Base-by-base conservation (phyloP, 2,888 invertebrate species). In the Corbicula japonica region DNA sequence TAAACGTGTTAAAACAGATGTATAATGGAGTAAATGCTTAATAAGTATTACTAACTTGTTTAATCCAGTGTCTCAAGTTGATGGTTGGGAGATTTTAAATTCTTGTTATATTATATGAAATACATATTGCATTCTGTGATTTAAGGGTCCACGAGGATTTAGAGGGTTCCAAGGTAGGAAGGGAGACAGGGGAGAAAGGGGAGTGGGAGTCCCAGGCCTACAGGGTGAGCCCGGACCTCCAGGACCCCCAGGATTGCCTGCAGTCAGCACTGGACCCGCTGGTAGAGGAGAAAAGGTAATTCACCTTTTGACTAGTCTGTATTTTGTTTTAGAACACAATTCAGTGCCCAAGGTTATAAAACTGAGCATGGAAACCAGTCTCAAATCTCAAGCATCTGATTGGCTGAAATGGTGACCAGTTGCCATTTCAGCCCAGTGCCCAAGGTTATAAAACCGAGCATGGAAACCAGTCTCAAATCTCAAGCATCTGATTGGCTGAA, bases 131-230 rank as follows among this genome's bases (percentile, higher is more conserved):
- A 35, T 62, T 28, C 28, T n/a, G n/a, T n/a, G n/a, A 21, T 73
- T 72, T 32, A 66, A 86, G 86, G 86, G 86, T 63, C 77, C 79
- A 65, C 71, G 76, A 58, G 86, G 86, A n/a, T 74, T 76, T 60
- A 69, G 76, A 26, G 87, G 86, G 15, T 79, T 75, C 52, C 50
- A 56, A 60, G 89, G 74, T 56, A 75, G 72, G 18, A 74, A 82
- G 70, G 87, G 84, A 38, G 78, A 71, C 10, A 41, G 60, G 63
- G 88, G 75, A 26, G 66, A 71, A 12, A 41, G 60, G 63, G 88
- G 75, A 26, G 66, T 60, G 38, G 75, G 80, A 28, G 54, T 62
- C 5, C 72, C 61, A 30, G 81, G 84, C 2, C 74, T 70, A 8
- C 78, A 80, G 23, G 87, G 87, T 32, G 66, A 73, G 6, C 80